Conservation (phyloP, 2,888 invertebrate genomes). For the Eucera pruinosa region DNA sequence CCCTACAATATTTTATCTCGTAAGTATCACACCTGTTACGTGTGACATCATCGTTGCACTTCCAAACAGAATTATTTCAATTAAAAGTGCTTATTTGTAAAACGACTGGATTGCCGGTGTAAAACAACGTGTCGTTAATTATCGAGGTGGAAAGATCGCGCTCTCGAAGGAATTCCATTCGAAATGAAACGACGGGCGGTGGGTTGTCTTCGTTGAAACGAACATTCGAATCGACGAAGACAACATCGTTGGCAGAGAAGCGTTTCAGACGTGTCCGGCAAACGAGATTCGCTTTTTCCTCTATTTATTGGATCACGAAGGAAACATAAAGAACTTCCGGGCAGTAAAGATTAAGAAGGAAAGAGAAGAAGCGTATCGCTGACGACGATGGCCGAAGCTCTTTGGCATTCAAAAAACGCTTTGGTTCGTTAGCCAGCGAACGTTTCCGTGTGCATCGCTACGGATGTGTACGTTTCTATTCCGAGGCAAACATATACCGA, state of each 20-base stretch:
- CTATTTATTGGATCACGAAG: conserved; percentile 68
- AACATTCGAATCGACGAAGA: conserved; percentile 46
- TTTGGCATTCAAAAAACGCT: conserved; percentile 78
- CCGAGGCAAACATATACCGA: conserved; percentile 28
- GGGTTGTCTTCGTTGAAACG: conserved; percentile 37
- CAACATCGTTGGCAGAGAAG: conserved; percentile 8
- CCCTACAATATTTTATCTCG: too few species aligned
- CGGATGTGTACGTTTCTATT: conserved; percentile 7
- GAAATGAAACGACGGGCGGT: conserved; percentile 1
- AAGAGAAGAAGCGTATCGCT: conserved; percentile 43
- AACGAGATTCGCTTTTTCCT: conserved; percentile 63
- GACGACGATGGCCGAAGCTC: conserved; percentile 68
- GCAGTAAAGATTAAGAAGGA: conserved; percentile 69
- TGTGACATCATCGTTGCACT: too few species aligned
- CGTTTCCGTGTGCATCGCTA: conserved; percentile 20
- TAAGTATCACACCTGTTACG: too few species aligned
- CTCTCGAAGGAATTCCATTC: not conserved
- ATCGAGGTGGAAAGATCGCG: not conserved
- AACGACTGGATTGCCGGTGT: not conserved
- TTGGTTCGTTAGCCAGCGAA: conserved; percentile 77
- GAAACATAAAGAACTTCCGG: conserved; percentile 66
- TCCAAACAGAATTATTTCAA: too few species aligned
- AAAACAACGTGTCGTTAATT: not conserved
- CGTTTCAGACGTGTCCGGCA: conserved; percentile 67
- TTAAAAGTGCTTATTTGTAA: too few species aligned